phyloP scores from a whole-genome alignment of 2,113 vertebrate species.

The Hippopotamus amphibius region DNA sequence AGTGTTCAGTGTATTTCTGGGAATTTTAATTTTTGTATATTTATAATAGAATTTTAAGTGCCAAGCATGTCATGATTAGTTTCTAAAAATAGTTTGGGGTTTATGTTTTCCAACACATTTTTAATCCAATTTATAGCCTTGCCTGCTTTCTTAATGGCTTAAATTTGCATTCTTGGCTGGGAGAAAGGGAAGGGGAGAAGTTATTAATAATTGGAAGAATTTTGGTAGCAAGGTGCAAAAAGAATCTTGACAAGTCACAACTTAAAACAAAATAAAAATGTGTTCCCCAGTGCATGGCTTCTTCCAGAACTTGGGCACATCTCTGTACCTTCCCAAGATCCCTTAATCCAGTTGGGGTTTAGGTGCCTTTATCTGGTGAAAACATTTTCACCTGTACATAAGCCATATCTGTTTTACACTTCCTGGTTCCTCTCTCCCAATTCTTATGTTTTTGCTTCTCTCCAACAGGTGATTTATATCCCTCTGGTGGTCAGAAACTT shows the following conservation, averaged over 20 bases:
- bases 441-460: not conserved
- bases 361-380: not conserved
- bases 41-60: not conserved
- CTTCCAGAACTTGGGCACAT: not conserved
- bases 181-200: not conserved
- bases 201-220: not conserved
- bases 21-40: not conserved
- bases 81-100: not conserved
- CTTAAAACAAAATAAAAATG: conserved; percentile 11
- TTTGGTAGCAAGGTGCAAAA: not conserved
- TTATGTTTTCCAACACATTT: not conserved
- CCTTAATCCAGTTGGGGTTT: not conserved
- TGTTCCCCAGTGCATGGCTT: not conserved
- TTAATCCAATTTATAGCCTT: not conserved
- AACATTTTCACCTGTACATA: not conserved
- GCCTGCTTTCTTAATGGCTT: not conserved
- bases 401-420: not conserved
- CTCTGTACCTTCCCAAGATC: not conserved
- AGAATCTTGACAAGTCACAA: not conserved
- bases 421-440: not conserved
- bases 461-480: not conserved
- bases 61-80: not conserved
- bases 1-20: not conserved
- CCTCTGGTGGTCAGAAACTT: not conserved
- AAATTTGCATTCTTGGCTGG: not conserved